These are phyloP conservation scores for Phasia obesa DNA, from an alignment of 2,888 invertebrate genomes.

Conservation along the genomic window DNA sequence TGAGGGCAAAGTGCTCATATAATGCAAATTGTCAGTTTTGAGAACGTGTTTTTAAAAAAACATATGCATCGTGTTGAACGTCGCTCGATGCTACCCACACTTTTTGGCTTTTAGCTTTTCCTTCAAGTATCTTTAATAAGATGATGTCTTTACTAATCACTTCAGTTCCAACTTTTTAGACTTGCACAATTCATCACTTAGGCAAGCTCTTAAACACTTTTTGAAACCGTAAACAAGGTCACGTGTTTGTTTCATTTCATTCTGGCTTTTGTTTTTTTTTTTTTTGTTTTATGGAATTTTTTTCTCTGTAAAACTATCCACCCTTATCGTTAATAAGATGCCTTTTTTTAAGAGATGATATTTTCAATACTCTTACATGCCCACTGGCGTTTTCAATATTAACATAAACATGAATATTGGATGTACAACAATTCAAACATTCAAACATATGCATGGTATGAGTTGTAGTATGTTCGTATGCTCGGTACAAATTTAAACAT, in stretches of 20 bases:
- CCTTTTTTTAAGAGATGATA: constrained; percentile 52
- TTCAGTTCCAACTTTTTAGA: constrained; percentile 75
- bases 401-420: constrained; percentile 65
- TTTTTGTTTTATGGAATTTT: constrained; percentile 32
- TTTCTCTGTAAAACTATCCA: constrained; percentile 34
- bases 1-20: not conserved
- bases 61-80: constrained; percentile 79
- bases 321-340: constrained; percentile 73
- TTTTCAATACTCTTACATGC: constrained; percentile 62
- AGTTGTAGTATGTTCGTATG: not conserved
- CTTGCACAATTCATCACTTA: constrained; percentile 76
- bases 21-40: constrained; percentile 42
- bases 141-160: constrained; percentile 78
- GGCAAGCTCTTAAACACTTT: constrained; percentile 76
- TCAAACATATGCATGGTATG: not conserved
- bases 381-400: constrained; percentile 72
- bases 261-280: constrained; percentile 61
- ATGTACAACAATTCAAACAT: constrained; percentile 37
- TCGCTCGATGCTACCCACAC: constrained; percentile 78
- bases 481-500: not conserved
- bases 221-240: constrained; percentile 81
- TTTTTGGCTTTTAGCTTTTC: constrained; percentile 79
- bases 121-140: constrained; percentile 73
- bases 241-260: constrained; percentile 76
- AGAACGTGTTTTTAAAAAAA: constrained; percentile 73